phyloP scores from a whole-genome alignment of 1,140 invertebrate genomes.

The Diabrotica virgifera region DNA sequence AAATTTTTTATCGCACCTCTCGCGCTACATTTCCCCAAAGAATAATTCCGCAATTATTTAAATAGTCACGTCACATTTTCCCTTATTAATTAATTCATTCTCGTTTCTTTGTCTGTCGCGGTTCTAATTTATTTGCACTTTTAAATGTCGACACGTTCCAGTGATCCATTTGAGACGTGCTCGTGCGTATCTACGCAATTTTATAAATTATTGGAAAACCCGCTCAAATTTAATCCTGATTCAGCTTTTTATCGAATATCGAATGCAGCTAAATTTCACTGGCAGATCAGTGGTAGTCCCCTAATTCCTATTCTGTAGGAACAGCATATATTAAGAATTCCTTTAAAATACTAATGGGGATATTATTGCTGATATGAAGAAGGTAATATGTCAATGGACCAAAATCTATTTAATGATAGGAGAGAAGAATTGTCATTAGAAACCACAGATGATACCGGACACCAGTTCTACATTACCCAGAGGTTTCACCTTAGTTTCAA shows the following conservation, averaged over 20 bases:
- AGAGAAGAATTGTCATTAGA: too few species aligned
- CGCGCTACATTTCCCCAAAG: slow-evolving; percentile 1
- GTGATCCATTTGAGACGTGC: slow-evolving; percentile 19
- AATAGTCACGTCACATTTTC: slow-evolving; percentile 17
- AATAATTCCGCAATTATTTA: slow-evolving; percentile 17
- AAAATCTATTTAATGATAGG: too few species aligned
- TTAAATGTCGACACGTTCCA: slow-evolving; percentile 21
- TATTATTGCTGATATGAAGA: too few species aligned
- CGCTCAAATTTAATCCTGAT: slow-evolving; percentile 11
- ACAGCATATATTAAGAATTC: too few species aligned
- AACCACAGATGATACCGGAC: too few species aligned
- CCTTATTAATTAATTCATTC: slow-evolving; percentile 22
- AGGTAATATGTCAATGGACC: too few species aligned
- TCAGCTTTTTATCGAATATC: not conserved
- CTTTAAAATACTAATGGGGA: too few species aligned
- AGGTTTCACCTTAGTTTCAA: too few species aligned
- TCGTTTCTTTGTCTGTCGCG: slow-evolving; percentile 17
- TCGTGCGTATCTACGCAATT: slow-evolving; percentile 23
- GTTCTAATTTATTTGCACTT: slow-evolving; percentile 23
- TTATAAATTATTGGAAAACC: slow-evolving; percentile 21
- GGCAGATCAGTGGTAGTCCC: too few species aligned
- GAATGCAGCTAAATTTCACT: not conserved
- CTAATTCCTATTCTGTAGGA: too few species aligned
- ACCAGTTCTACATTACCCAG: too few species aligned
- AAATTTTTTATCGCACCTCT: slow-evolving; percentile 7